Conservation (phyloP, 2,888 invertebrate species). For the Laspeyria flexula region DNA sequence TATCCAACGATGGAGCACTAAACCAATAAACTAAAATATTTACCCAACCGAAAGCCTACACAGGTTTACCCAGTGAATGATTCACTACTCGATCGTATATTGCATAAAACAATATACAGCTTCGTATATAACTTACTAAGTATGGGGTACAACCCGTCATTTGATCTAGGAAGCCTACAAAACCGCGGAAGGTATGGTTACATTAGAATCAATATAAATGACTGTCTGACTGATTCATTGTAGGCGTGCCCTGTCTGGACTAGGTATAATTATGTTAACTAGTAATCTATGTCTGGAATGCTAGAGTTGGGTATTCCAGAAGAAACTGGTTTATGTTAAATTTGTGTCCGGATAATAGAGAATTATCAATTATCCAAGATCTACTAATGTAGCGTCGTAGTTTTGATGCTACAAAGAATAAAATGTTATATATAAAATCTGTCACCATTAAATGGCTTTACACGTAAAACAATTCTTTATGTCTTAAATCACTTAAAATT, state of each 20-base stretch:
- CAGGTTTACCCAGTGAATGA: slow-evolving; percentile 45
- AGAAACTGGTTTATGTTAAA: background rate
- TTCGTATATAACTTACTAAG: background rate
- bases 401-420: too few species aligned
- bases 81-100: slow-evolving; percentile 6
- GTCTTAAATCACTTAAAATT: too few species aligned
- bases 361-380: too few species aligned
- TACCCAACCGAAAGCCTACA: slow-evolving; percentile 2
- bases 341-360: too few species aligned
- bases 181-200: slow-evolving; percentile 26
- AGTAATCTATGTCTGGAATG: background rate
- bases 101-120: slow-evolving; percentile 1
- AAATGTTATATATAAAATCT: too few species aligned
- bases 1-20: too few species aligned
- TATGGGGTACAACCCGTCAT: slow-evolving; percentile 30
- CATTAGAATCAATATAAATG: slow-evolving; percentile 38
- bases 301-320: background rate
- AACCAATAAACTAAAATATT: background rate
- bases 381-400: too few species aligned
- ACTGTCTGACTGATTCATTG: slow-evolving; percentile 28
- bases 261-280: slow-evolving; percentile 9
- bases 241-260: slow-evolving; percentile 18
- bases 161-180: slow-evolving; percentile 42
- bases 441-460: too few species aligned
- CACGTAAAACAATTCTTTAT: too few species aligned